Evolutionary conservation across 2,888 invertebrate species (phyloP).

Genomic region (Heliconius sara): DNA sequence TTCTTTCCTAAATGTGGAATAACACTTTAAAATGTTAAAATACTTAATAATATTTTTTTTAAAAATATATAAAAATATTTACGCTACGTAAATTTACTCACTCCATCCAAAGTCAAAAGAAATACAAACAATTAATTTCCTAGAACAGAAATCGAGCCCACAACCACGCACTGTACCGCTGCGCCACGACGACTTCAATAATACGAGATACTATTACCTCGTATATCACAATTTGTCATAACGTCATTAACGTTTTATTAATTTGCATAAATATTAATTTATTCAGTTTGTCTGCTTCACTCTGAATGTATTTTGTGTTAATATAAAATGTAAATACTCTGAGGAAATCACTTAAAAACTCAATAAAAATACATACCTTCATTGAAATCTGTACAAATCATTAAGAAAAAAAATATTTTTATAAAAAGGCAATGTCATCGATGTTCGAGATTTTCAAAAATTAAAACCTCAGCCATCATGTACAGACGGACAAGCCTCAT

Average conservation of each 20-base stretch:
- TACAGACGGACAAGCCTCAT: too few relatives aligned
- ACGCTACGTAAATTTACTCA: too few relatives aligned
- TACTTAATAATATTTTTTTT: too few relatives aligned
- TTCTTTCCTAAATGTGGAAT: too few relatives aligned
- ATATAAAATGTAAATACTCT: neutral
- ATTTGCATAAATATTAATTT: constrained; percentile 2
- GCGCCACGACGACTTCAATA: neutral
- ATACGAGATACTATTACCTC: neutral
- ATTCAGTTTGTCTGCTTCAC: neutral
- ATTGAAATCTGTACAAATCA: neutral
- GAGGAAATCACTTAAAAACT: neutral
- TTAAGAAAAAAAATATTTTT: too few relatives aligned
- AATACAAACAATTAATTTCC: neutral
- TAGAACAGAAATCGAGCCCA: neutral
- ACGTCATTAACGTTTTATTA: neutral
- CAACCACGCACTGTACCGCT: neutral
- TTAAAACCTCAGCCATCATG: too few relatives aligned
- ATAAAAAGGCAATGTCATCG: too few relatives aligned
- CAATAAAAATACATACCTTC: neutral
- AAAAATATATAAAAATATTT: too few relatives aligned
- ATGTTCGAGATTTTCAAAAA: too few relatives aligned
- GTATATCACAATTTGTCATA: neutral
- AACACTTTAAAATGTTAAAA: too few relatives aligned
- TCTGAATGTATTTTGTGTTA: neutral
- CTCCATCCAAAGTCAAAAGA: neutral